Conservation (phyloP, 2,113 vertebrate species). For the Melanocharis versteri region DNA sequence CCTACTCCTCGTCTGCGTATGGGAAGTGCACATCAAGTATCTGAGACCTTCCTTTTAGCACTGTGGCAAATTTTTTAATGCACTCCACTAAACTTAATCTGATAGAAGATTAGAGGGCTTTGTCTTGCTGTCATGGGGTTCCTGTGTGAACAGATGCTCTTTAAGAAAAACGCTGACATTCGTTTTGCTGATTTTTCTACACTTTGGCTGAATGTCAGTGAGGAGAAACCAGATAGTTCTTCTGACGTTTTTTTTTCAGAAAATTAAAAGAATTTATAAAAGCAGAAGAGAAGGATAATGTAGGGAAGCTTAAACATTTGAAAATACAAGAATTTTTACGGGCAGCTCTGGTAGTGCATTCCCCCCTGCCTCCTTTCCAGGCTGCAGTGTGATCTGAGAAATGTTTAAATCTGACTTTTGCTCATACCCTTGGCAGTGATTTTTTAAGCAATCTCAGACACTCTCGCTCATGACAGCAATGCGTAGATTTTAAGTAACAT, state of each 20-base stretch:
- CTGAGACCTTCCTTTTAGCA: not conserved
- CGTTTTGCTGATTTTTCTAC: conserved; percentile 46
- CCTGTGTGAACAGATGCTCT: conserved; percentile 15
- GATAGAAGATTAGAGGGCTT: not conserved
- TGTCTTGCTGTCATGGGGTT: conserved; percentile 2
- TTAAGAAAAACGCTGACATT: conserved; percentile 23
- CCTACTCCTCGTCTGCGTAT: not conserved
- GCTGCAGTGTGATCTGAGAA: not conserved
- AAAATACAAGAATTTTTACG: not conserved
- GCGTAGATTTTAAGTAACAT: not conserved
- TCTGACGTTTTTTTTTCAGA: not conserved
- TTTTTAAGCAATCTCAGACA: not conserved
- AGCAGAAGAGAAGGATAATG: not conserved
- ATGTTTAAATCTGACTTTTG: not conserved
- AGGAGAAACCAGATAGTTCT: conserved; percentile 1
- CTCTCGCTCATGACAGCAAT: not conserved
- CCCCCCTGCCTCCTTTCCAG: not conserved
- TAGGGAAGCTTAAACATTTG: not conserved
- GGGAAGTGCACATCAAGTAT: not conserved
- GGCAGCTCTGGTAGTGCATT: not conserved
- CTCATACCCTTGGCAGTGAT: not conserved
- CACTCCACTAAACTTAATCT: not conserved
- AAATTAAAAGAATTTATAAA: not conserved
- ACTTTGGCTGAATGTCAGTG: conserved; percentile 1
- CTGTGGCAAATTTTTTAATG: not conserved